These are phyloP conservation scores for Mycteria americana DNA, from an alignment of 2,797 vertebrate genomes.

Conservation along the genomic window DNA sequence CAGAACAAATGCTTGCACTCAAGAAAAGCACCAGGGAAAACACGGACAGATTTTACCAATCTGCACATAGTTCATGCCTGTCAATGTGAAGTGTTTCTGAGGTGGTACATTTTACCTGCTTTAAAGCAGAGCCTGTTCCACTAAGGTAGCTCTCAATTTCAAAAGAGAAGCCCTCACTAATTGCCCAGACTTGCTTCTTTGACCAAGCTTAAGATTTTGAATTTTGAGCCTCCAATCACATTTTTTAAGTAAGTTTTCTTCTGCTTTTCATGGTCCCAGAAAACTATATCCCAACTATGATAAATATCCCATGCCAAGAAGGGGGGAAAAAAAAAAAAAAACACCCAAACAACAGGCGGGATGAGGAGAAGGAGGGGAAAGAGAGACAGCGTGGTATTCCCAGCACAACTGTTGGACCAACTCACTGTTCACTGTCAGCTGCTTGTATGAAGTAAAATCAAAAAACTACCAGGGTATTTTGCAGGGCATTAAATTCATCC, in stretches of 20 bases:
- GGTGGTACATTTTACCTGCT: neutral
- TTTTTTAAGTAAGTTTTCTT: neutral
- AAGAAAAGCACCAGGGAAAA: conserved; percentile 17
- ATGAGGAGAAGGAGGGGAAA: neutral
- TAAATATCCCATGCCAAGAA: neutral
- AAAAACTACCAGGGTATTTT: neutral
- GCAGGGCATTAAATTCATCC: neutral
- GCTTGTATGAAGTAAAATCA: neutral
- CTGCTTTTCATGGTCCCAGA: neutral
- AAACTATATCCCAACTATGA: neutral
- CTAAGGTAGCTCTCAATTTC: neutral
- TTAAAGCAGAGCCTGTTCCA: neutral
- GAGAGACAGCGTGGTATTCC: fast-evolving
- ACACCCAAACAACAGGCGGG: neutral
- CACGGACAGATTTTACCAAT: neutral
- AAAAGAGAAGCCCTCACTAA: neutral
- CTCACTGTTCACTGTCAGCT: neutral
- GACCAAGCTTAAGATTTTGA: neutral
- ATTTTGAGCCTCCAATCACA: neutral
- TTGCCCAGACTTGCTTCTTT: neutral
- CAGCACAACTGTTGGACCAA: neutral
- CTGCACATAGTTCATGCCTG: neutral
- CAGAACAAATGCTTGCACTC: conserved; percentile 27
- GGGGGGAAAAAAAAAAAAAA: neutral
- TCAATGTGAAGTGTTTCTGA: conserved; percentile 2